Evolutionary conservation across 2,113 vertebrate species (phyloP), one percentile per base, ranked within the genome.

Genomic region (Marmota monax): DNA sequence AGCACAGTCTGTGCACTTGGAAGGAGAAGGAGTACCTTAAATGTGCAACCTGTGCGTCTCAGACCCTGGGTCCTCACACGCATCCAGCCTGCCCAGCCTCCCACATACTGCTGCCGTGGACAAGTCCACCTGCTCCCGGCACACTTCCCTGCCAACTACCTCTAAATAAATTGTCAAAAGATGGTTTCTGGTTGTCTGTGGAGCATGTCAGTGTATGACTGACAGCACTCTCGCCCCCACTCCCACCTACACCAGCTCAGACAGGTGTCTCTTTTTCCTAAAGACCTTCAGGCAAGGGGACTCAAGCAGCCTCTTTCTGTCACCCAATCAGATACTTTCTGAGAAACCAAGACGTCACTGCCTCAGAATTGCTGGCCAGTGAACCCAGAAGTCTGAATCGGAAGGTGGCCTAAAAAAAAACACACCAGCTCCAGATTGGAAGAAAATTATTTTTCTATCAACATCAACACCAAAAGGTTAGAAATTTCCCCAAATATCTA

Each of bases 201-300:
- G 61, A n/a, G 77, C 82, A 45, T 48, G 85, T 77, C 20, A 32
- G 77, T 7, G 2, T 53, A 1, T 92, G 90, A 94, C 23, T 83
- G 95, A 94, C 63, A 70, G 90, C 82, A 37, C 45, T 42, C 56
- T 92, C 39, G 0, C 92, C 77, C 39, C 90, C 84, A 70, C 83
- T 18, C 23, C 92, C 85, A 94, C 94, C 92, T 65, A 78, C 85
- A 23, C 25, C 53, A 42, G 56, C 90, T 61, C 85, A 95, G 82
- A 88, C 84, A 95, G 78, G 95, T 90, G 84, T 86, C 70, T 89
- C 78, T 86, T 73, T 95, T 70, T 94, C 83, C 80, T 82, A 56
- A 91, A 96, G 56, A 86, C 73, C 85, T 93, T 76, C 92, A 82
- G 88, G 82, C 77, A 85, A 97, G 39, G 72, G 37, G 37, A 90